These are phyloP conservation scores for Psophia crepitans DNA, from an alignment of 2,113 vertebrate genomes.

Conservation along the genomic window DNA sequence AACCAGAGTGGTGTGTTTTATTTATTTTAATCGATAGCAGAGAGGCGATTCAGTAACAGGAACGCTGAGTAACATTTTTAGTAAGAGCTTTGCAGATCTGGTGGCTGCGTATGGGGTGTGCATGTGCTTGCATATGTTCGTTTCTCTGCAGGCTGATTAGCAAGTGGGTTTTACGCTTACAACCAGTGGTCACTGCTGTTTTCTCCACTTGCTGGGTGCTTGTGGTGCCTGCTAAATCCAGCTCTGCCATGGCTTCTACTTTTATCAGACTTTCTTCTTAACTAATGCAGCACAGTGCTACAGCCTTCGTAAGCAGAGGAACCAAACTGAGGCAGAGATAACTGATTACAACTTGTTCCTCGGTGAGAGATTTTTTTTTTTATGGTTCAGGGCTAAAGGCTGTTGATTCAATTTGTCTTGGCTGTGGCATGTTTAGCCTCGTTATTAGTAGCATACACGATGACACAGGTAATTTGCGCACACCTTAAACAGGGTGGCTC, in stretches of 20 bases:
- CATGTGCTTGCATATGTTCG: slow-evolving; percentile 15
- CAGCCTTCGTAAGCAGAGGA: not conserved
- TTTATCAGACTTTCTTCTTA: not conserved
- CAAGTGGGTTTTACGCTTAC: not conserved
- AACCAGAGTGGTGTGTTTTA: not conserved
- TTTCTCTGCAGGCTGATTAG: slow-evolving; percentile 30
- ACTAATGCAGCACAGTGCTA: not conserved
- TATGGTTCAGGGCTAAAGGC: not conserved
- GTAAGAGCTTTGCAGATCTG: not conserved
- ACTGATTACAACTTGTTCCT: slow-evolving; percentile 16
- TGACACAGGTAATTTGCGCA: slow-evolving; percentile 52
- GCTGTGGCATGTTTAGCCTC: slow-evolving; percentile 42
- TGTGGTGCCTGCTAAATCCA: not conserved
- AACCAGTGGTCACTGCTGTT: not conserved
- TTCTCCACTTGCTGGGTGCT: not conserved
- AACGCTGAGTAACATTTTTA: not conserved
- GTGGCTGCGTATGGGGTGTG: not conserved
- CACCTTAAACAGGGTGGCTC: not conserved
- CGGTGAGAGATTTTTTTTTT: not conserved
- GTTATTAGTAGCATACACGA: slow-evolving; percentile 39
- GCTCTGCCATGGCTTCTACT: slow-evolving; percentile 8
- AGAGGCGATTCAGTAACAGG: slow-evolving; percentile 37
- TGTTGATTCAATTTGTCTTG: slow-evolving; percentile 52
- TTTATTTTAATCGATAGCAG: slow-evolving; percentile 57
- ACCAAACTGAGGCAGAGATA: slow-evolving; percentile 12